Percentiles rank a stretch among this genome's conserved stretches.
Evolutionary conservation across 1,140 invertebrate species (phyloP).

Genomic region (Papilio polytes): DNA sequence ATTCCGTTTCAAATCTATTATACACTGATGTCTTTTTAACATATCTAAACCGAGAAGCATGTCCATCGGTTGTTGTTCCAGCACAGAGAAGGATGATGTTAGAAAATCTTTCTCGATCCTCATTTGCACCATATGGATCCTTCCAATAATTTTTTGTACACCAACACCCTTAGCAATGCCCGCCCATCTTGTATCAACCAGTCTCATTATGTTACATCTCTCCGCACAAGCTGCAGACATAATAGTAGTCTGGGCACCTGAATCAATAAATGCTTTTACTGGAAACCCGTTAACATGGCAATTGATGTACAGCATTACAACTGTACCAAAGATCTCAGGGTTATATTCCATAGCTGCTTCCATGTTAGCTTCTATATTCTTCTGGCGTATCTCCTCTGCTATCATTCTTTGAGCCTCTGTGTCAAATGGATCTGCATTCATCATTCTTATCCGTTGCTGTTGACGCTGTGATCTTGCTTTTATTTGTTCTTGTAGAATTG

Average conservation of each 20-base stretch:
- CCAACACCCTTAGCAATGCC: constrained; percentile 98
- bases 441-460: constrained; percentile 92
- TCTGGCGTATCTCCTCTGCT: constrained; percentile 97
- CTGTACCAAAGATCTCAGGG: constrained; percentile 98
- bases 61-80: constrained; percentile 99
- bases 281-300: constrained; percentile 97
- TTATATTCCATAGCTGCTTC: constrained; percentile 99
- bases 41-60: constrained; percentile 99
- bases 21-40: constrained; percentile 98
- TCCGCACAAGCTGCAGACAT: constrained; percentile 97
- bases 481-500: constrained; percentile 92
- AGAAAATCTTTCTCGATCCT: constrained; percentile 97
- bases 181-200: constrained; percentile 97
- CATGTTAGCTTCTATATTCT: constrained; percentile 99
- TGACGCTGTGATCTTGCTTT: constrained; percentile 90
- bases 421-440: constrained; percentile 97
- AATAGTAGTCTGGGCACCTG: constrained; percentile 96
- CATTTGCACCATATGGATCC: constrained; percentile 98
- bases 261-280: constrained; percentile 99
- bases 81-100: constrained; percentile 98
- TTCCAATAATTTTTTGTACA: constrained; percentile 96
- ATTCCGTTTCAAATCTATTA: constrained; percentile 96
- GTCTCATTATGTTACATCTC: constrained; percentile 97
- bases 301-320: constrained; percentile 98
- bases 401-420: constrained; percentile 96